These are phyloP conservation scores for Apistogramma diplotaenia DNA, from an alignment of 2,113 vertebrate genomes.

Conservation along the genomic window DNA sequence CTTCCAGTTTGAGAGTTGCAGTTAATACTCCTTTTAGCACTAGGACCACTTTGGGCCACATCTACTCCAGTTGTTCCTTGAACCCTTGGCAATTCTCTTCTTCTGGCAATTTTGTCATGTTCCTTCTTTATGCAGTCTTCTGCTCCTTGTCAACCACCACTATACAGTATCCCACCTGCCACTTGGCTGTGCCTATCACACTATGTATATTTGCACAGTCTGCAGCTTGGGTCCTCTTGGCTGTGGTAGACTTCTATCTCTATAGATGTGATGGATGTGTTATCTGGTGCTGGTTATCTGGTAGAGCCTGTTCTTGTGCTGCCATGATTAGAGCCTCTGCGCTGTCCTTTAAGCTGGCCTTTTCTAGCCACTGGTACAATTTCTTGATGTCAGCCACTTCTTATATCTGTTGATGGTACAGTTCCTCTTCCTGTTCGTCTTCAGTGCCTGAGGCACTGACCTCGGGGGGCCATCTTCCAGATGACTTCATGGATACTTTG, in stretches of 20 bases:
- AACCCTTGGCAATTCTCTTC: not conserved
- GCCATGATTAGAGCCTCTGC: too few relatives aligned
- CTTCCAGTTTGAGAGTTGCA: not conserved
- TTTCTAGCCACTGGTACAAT: not conserved
- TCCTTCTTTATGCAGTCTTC: not conserved
- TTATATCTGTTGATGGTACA: not conserved
- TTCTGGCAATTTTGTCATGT: not conserved
- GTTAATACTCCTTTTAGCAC: not conserved
- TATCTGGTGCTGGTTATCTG: too few relatives aligned
- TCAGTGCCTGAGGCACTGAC: not conserved
- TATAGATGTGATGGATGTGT: not conserved
- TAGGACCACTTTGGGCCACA: not conserved
- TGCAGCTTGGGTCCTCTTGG: not conserved
- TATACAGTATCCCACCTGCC: too few relatives aligned
- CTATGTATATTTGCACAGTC: not conserved
- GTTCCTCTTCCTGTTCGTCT: not conserved
- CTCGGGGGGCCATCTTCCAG: not conserved
- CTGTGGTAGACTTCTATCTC: not conserved
- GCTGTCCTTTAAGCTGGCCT: not conserved
- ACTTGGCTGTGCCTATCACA: not conserved
- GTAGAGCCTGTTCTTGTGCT: too few relatives aligned
- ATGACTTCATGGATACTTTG: not conserved
- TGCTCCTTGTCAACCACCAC: too few relatives aligned
- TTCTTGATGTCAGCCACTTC: not conserved
- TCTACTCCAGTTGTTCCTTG: not conserved